Conservation (phyloP, 2,888 invertebrate genomes). For the Ellobium chinense region DNA sequence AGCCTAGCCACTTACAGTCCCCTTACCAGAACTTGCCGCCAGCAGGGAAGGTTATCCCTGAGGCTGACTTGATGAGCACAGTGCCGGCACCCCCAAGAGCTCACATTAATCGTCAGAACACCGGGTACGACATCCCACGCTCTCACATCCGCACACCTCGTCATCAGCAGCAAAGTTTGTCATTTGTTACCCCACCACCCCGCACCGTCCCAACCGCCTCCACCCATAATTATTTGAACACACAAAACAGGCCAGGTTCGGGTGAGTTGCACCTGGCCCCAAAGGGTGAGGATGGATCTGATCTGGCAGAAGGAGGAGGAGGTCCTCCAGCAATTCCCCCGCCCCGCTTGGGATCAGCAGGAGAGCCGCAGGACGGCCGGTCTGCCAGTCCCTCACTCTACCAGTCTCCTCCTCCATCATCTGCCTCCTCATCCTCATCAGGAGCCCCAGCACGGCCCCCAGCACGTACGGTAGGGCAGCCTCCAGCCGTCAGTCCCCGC, state of each 20-base stretch:
- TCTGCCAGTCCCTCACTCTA: slow-evolving; percentile 24
- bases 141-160: slow-evolving; percentile 49
- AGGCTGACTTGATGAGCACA: slow-evolving; percentile 20
- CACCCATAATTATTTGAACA: slow-evolving; percentile 18
- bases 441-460: slow-evolving; percentile 42
- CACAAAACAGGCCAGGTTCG: slow-evolving; percentile 32
- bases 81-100: slow-evolving; percentile 30
- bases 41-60: slow-evolving; percentile 51
- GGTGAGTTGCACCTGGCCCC: not conserved
- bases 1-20: slow-evolving; percentile 58
- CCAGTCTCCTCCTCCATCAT: slow-evolving; percentile 23
- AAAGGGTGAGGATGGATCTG: not conserved
- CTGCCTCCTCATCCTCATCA: slow-evolving; percentile 10
- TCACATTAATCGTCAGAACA: slow-evolving; percentile 32
- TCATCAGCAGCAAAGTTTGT: slow-evolving; percentile 49
- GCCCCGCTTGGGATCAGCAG: slow-evolving; percentile 24
- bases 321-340: slow-evolving; percentile 34
- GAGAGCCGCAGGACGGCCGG: not conserved
- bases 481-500: slow-evolving; percentile 23
- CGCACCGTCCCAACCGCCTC: not conserved
- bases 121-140: slow-evolving; percentile 59
- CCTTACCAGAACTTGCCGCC: slow-evolving; percentile 72
- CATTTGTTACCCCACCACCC: slow-evolving; percentile 11
- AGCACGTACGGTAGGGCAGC: slow-evolving; percentile 13
- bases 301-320: not conserved